These are phyloP conservation scores for Molothrus aeneus DNA, from an alignment of 2,797 vertebrate genomes.

Conservation along the genomic window DNA sequence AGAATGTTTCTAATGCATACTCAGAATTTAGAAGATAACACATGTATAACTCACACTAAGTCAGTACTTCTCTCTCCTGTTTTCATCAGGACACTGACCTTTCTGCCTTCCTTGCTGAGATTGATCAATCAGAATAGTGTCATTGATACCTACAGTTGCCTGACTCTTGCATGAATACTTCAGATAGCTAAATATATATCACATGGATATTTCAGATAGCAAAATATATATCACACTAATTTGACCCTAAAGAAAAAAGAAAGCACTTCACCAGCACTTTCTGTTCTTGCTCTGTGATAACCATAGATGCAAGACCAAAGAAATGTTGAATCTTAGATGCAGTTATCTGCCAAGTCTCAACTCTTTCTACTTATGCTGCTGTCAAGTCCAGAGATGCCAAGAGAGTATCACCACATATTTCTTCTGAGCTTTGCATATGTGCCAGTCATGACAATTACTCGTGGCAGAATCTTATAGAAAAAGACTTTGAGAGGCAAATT, in stretches of 20 bases:
- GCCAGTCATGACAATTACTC: not conserved
- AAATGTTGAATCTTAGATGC: not conserved
- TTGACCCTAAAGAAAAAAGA: not conserved
- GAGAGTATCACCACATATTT: not conserved
- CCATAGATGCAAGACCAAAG: not conserved
- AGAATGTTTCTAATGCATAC: not conserved
- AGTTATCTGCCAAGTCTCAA: not conserved
- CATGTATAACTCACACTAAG: accelerated
- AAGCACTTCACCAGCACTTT: not conserved
- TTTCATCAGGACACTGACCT: not conserved
- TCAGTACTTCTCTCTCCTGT: not conserved
- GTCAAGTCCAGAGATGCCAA: not conserved
- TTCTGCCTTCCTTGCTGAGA: not conserved
- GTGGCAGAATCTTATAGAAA: not conserved
- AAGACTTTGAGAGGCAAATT: not conserved
- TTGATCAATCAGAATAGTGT: not conserved
- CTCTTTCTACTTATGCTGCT: not conserved
- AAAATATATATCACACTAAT: not conserved
- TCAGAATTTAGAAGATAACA: not conserved
- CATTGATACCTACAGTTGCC: not conserved
- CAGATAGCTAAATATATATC: not conserved
- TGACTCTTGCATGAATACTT: not conserved
- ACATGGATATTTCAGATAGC: not conserved
- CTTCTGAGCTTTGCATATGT: not conserved
- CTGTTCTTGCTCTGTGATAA: not conserved